Evolutionary conservation across 1,140 invertebrate species (phyloP), one percentile per base, ranked within the genome.

Genomic region (Condylostylus longicornis): DNA sequence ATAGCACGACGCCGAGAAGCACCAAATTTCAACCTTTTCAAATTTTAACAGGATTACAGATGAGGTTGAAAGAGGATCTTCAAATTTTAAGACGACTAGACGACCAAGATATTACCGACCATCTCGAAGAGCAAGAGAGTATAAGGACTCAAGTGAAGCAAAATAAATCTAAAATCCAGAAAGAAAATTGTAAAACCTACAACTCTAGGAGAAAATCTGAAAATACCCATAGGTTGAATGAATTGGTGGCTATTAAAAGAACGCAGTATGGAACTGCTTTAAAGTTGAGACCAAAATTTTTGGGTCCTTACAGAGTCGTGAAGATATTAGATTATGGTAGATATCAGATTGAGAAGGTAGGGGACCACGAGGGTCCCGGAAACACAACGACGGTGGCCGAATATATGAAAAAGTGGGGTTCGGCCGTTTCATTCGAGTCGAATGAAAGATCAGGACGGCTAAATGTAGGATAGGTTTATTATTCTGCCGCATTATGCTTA

Each of bases 211-310:
- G 56, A 21, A 51, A 50, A 18, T 13, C 31, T 31, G 35, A 39
- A 27, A 44, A 10, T 13, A 25, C 34, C 15, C 60, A 61, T 36
- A 37, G 48, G 9, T 34, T 44, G 12, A 48, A 48, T 14, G 55
- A 63, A 33, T 19, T 56, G 23, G 57, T 63, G 3, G 59, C 55
- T 12, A 62, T 62, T 12, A 54, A 58, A 34, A 35, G 55, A 28
- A 61, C 60, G 2, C 58, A 61, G 19, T 52, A 50, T 41, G 45
- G 43, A 2, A 19, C 43, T 14, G 58, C 52, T 2, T 18, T 51
- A 9, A 62, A 62, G 23, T 14, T 62, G 8, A 38, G 43, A 18
- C 42, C 39, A 9, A 57, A 58, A 23, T 63, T 47, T 42, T 39
- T 60, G n/a, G 54, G 54, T 6, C 56, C 54, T 0, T 61, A 62